phyloP scores from a whole-genome alignment of 2,888 invertebrate genomes.

The Dendrolimus pini region DNA sequence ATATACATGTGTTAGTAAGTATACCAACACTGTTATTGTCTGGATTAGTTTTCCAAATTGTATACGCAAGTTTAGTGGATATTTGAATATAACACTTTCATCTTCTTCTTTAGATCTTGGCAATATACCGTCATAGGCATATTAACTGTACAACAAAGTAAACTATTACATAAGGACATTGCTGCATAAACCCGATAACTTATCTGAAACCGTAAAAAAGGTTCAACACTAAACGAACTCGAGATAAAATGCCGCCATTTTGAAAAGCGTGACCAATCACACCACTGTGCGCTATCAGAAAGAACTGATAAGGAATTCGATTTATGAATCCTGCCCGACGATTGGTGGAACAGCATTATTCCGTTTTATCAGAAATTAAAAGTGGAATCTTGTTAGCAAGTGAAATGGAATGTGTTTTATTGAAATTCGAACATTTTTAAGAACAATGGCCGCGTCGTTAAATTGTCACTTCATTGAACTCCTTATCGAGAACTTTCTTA shows the following conservation, averaged over 20 bases:
- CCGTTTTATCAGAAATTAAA: constrained; percentile 49
- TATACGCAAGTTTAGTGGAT: too few relatives aligned
- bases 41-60: too few relatives aligned
- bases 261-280: constrained; percentile 64
- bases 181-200: constrained; percentile 30
- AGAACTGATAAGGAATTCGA: constrained; percentile 60
- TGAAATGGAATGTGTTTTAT: constrained; percentile 48
- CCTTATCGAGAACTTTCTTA: too few relatives aligned
- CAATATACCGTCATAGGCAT: too few relatives aligned
- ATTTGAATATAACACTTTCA: too few relatives aligned
- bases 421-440: constrained; percentile 13
- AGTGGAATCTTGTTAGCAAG: constrained; percentile 44
- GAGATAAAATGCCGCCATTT: constrained; percentile 59
- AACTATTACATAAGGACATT: not conserved
- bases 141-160: too few relatives aligned
- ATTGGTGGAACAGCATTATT: constrained; percentile 49
- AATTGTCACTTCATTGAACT: too few relatives aligned
- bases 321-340: constrained; percentile 51
- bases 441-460: not conserved
- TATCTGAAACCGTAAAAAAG: constrained; percentile 47
- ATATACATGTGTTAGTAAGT: too few relatives aligned
- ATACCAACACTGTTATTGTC: too few relatives aligned
- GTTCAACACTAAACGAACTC: constrained; percentile 44
- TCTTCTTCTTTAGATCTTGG: too few relatives aligned
- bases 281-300: constrained; percentile 49